Evolutionary conservation across 2,888 invertebrate species (phyloP).

Genomic region (Platypus cylindrus): DNA sequence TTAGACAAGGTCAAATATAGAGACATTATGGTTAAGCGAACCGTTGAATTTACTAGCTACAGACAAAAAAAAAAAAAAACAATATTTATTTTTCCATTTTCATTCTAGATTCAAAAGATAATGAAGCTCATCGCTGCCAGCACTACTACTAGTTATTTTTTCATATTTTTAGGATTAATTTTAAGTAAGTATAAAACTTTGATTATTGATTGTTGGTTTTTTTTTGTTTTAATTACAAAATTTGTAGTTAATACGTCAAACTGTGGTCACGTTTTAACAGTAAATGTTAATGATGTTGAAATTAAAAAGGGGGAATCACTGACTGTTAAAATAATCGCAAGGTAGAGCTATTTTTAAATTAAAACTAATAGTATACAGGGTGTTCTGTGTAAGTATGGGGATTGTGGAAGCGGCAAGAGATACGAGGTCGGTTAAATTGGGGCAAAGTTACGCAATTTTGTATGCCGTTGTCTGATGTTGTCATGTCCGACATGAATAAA

Average conservation of each 20-base stretch:
- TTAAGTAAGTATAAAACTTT: conserved; percentile 9
- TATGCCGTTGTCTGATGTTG: no score
- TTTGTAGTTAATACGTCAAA: no score
- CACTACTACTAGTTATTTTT: conserved; percentile 3
- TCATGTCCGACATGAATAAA: no score
- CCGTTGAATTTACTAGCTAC: not conserved
- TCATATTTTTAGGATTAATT: conserved; percentile 8
- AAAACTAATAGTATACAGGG: no score
- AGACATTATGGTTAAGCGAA: no score
- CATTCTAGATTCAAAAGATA: not conserved
- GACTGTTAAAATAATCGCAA: conserved; percentile 7
- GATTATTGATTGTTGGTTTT: not conserved
- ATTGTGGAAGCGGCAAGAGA: no score
- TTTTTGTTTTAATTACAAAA: conserved; percentile 8
- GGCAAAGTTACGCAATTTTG: no score
- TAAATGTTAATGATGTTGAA: conserved; percentile 9
- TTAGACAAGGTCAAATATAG: no score
- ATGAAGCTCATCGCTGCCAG: no score
- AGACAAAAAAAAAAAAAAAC: not conserved
- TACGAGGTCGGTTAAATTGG: no score
- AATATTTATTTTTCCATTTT: conserved; percentile 4
- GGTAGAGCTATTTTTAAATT: no score
- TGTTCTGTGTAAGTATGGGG: no score
- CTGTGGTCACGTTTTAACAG: conserved; percentile 12
- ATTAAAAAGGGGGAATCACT: conserved; percentile 7